Conservation (phyloP, 2,113 vertebrate genomes). For the Oryzias melastigma region DNA sequence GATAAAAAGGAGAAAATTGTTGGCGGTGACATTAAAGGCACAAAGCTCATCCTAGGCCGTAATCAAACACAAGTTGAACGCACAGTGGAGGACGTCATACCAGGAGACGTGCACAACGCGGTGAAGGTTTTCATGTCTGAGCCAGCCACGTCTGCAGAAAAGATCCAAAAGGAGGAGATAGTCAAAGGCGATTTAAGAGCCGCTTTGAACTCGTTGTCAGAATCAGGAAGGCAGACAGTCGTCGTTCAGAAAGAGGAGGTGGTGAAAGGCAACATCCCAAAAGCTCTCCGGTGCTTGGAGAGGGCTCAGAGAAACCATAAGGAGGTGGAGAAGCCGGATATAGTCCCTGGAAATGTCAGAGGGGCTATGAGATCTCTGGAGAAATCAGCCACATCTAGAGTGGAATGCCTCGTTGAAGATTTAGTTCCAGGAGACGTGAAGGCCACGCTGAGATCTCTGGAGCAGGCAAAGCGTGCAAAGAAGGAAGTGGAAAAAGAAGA, state of each 20-base stretch:
- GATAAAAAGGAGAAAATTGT: constrained; percentile 79
- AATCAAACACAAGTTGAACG: constrained; percentile 78
- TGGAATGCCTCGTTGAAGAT: constrained; percentile 78
- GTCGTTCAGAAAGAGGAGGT: constrained; percentile 83
- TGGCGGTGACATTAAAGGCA: constrained; percentile 83
- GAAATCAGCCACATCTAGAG: constrained; percentile 77
- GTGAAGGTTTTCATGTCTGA: constrained; percentile 85
- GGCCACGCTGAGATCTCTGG: constrained; percentile 81
- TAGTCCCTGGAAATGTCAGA: constrained; percentile 81
- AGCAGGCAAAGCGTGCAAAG: constrained; percentile 75
- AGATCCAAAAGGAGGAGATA: constrained; percentile 81
- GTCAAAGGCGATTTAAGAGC: constrained; percentile 84
- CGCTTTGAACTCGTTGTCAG: constrained; percentile 80
- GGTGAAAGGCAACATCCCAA: constrained; percentile 80
- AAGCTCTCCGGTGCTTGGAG: constrained; percentile 79
- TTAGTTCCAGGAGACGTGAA: constrained; percentile 84
- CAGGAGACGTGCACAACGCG: constrained; percentile 83
- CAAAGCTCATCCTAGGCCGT: constrained; percentile 79
- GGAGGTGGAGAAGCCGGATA: constrained; percentile 79
- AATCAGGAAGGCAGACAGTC: constrained; percentile 80
- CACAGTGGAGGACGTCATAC: constrained; percentile 85
- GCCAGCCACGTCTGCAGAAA: constrained; percentile 60
- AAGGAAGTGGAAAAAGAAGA: constrained; percentile 77
- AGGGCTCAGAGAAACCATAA: constrained; percentile 74
- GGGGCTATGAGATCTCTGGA: constrained; percentile 83